Base-by-base conservation (phyloP, 2,113 vertebrate species). In the Vireo altiloquus region DNA sequence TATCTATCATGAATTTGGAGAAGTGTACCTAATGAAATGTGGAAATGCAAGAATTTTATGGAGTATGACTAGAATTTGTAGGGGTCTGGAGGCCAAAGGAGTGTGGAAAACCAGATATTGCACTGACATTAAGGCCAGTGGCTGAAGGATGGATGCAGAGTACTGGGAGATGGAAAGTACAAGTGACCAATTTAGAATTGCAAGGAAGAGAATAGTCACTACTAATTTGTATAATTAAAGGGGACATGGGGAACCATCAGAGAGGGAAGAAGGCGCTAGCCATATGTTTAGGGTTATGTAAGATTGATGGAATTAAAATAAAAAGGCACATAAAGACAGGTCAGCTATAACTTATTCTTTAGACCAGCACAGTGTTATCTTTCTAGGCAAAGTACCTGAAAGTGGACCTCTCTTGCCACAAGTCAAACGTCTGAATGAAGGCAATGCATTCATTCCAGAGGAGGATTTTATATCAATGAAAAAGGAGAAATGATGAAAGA, bases 51-150 rank as follows among this genome's bases (percentile, higher is more conserved):
- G 54, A 86, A 59, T 18, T 61, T 14, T 33, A 30, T 40, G 56
- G n/a, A 84, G 9, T 9, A 60, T 60, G 27, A 28, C 17, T 50
- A 22, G 49, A 89, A 66, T 76, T 75, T 72, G 25, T 57, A 85
- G 40, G 28, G 18, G 7, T 65, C 37, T 89, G 64, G 44, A 78
- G 64, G 37, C 82, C 8, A 75, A 70, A 88, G 33, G 9, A 40
- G 2, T 25, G 5, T 63, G 19, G n/a, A 70, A 59, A 90, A 83
- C 8, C 64, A 33, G 13, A 35, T 80, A 74, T 10, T 89, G 24
- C 30, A 15, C 18, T 40, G 42, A 65, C 35, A 54, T 66, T 70
- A 47, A 69, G 47, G 27, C 15, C 0, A 0, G 13, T 63, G 24
- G 24, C 8, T 66, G 89, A 81, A 87, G 33, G 37, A 47, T 0